These are phyloP conservation scores for Gracilinanus agilis DNA, from an alignment of 2,113 vertebrate genomes.

Conservation along the genomic window DNA sequence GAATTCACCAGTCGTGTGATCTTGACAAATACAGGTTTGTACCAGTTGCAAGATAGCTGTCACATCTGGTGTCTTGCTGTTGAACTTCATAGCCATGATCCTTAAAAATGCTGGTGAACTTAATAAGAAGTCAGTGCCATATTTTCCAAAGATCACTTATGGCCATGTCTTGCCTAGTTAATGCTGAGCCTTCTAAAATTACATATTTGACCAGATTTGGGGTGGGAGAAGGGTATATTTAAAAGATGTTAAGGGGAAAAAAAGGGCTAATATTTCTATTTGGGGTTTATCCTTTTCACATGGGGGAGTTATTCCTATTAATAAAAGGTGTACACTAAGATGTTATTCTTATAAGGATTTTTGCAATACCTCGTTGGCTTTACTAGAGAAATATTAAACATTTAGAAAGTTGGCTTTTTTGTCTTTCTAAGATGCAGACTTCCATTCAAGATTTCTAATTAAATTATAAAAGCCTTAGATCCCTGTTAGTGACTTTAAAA, in stretches of 20 bases:
- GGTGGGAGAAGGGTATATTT: slow-evolving; percentile 37
- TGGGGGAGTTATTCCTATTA: slow-evolving; percentile 17
- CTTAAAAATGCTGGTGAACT: slow-evolving; percentile 35
- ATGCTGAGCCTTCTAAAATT: slow-evolving; percentile 58
- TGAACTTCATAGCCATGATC: slow-evolving; percentile 35
- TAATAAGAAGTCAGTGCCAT: slow-evolving; percentile 39
- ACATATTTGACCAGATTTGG: slow-evolving; percentile 30
- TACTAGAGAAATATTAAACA: slow-evolving; percentile 2
- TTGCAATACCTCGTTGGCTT: background rate
- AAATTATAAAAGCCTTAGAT: slow-evolving; percentile 17
- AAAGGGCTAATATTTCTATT: slow-evolving; percentile 46
- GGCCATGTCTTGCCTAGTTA: slow-evolving; percentile 24
- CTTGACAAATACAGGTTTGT: slow-evolving; percentile 31
- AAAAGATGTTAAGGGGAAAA: slow-evolving; percentile 40
- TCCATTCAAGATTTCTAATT: slow-evolving; percentile 16
- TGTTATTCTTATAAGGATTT: slow-evolving; percentile 46
- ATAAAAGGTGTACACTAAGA: slow-evolving; percentile 39
- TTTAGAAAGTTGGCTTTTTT: slow-evolving; percentile 21
- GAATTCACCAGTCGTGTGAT: background rate
- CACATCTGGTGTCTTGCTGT: slow-evolving; percentile 15
- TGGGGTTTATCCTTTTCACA: slow-evolving; percentile 48
- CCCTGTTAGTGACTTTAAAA: slow-evolving; percentile 24
- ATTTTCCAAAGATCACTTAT: slow-evolving; percentile 34
- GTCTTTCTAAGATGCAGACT: slow-evolving; percentile 42
- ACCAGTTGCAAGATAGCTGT: slow-evolving; percentile 8